Conservation (phyloP, 2,888 invertebrate genomes). For the Gerosis bhagava region DNA sequence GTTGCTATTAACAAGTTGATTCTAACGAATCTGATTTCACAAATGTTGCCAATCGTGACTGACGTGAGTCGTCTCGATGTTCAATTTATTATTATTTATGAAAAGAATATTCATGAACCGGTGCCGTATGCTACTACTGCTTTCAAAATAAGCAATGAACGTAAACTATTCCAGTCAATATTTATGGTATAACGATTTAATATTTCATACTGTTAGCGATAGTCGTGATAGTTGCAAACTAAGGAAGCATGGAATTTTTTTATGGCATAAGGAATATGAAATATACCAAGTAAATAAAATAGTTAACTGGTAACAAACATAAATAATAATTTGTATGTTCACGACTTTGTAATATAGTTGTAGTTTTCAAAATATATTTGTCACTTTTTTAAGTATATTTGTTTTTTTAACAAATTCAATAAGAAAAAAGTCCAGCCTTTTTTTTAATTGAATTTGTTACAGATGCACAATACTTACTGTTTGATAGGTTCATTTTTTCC, state of each 20-base stretch:
- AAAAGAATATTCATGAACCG: slow-evolving; percentile 26
- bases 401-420: too few relatives aligned
- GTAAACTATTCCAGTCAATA: slow-evolving; percentile 16
- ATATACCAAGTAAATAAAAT: too few relatives aligned
- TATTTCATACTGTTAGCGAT: slow-evolving; percentile 23
- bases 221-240: slow-evolving; percentile 20
- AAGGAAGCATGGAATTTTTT: slow-evolving; percentile 8
- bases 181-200: slow-evolving; percentile 23
- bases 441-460: too few relatives aligned
- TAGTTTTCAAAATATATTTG: too few relatives aligned
- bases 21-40: slow-evolving; percentile 54
- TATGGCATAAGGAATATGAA: slow-evolving; percentile 2
- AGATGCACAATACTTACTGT: too few relatives aligned
- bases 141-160: slow-evolving; percentile 21
- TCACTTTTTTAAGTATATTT: too few relatives aligned
- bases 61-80: slow-evolving; percentile 37
- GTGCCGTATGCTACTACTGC: slow-evolving; percentile 15
- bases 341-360: too few relatives aligned
- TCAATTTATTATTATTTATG: slow-evolving; percentile 27
- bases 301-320: too few relatives aligned
- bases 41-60: slow-evolving; percentile 51
- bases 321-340: too few relatives aligned
- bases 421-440: too few relatives aligned
- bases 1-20: slow-evolving; percentile 49
- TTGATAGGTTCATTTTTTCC: slow-evolving; percentile 81